Base-by-base conservation (phyloP, 2,888 invertebrate genomes). In the Macrophya alboannulata region DNA sequence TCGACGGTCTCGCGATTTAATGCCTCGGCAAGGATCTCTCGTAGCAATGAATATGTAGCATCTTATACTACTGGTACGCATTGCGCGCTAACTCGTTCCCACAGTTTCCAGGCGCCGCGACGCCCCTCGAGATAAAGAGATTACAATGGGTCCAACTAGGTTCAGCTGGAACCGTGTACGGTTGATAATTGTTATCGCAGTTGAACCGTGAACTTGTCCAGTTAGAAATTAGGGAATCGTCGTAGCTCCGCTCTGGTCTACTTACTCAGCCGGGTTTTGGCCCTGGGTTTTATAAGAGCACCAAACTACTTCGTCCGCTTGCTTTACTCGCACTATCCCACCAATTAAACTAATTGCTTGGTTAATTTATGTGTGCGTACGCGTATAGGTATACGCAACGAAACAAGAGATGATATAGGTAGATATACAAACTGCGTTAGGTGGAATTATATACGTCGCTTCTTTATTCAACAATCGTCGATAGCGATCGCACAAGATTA, bases 121-220 rank as follows among this genome's bases (percentile, higher is more conserved):
- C 21, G 45, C 45, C 31, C n/a, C 48, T 37, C 12, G 31, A 77
- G 77, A 77, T 77, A 77, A 77, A 77, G 48, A 77, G 77, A 77
- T 77, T 48, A 55, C 51, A n/a, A 43, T 37, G 51, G 31, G 10
- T 31, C 25, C 55, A 31, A 25, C 40, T 31, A 79, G 79, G 25
- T 4, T 21, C 37, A 59, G 21, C 4, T 25, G 76, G 21, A 72
- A 43, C 21, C 76, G 51, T 48, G 31, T 51, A 68, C 31, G 31
- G 37, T 37, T 68, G 62, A 62, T 81, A 81, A 81, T 81, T 81
- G 81, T 81, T 81, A 81, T 81, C 81, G 81, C 81, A 81, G 81
- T 81, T 81, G 81, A 81, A 81, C 81, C 81, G 62, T 81, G 81
- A 81, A 81, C 81, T 81, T 81, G 81, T 81, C 81, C 43, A 45